Evolutionary conservation across 2,888 invertebrate genomes (phyloP).

Genomic region (Caenorhabditis sp.): DNA sequence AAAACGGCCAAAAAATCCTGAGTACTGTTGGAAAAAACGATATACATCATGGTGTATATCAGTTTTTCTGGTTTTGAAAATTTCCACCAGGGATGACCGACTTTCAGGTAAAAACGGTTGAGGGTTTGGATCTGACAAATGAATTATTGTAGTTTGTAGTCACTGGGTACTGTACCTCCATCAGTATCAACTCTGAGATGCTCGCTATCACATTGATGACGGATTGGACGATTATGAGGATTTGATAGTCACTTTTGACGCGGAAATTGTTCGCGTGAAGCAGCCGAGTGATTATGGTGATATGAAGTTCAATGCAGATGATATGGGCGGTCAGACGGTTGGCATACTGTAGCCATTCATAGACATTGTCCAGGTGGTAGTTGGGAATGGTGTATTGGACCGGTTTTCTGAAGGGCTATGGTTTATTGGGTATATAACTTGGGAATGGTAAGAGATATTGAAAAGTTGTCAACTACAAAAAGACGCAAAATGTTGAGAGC

Average conservation of each 20-base stretch:
- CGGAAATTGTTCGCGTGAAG: conserved; percentile 15
- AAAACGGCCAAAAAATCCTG: conserved; percentile 50
- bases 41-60: background rate
- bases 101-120: conserved; percentile 17
- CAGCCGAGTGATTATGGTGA: conserved; percentile 6
- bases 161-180: conserved; percentile 30
- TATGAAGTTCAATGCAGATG: conserved; percentile 24
- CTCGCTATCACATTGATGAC: conserved; percentile 17
- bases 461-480: conserved; percentile 1
- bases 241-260: conserved; percentile 38
- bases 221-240: conserved; percentile 34
- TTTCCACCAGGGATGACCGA: conserved; percentile 46
- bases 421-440: background rate
- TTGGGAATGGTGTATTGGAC: conserved; percentile 19
- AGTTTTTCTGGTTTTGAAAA: conserved; percentile 24
- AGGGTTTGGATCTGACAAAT: conserved; percentile 44
- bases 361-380: conserved; percentile 3
- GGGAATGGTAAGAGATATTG: background rate
- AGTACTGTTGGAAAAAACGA: conserved; percentile 3
- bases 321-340: conserved; percentile 15
- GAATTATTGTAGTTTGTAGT: background rate
- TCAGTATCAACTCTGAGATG: conserved; percentile 25
- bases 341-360: conserved; percentile 25
- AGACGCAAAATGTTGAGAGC: background rate
- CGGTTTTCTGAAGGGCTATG: background rate